A percentile compares a stretch with the other conserved stretches of the same genome.
Conservation (phyloP, 1,140 invertebrate genomes). For the Diprion similis region DNA sequence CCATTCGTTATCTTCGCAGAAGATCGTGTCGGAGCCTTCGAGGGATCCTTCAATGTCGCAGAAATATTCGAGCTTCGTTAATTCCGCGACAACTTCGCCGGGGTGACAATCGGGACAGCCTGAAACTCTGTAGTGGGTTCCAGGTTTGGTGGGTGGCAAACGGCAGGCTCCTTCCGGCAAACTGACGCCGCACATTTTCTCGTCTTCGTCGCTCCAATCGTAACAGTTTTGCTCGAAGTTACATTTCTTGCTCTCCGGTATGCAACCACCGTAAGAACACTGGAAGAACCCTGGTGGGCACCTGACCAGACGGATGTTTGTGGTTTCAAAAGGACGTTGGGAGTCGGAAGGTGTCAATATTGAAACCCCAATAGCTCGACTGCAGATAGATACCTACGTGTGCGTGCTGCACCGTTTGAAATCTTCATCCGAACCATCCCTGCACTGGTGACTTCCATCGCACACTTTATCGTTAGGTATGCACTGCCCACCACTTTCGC, state of each 20-base stretch:
- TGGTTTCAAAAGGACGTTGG: too few relatives aligned
- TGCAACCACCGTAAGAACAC: constrained; percentile 68
- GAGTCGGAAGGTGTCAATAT: too few relatives aligned
- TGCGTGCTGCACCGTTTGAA: constrained; percentile 50
- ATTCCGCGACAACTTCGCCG: constrained; percentile 39
- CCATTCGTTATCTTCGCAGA: constrained; percentile 43
- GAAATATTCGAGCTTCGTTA: constrained; percentile 39
- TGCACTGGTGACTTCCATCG: constrained; percentile 71
- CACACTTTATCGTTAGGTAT: constrained; percentile 65
- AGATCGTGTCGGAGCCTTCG: constrained; percentile 38
- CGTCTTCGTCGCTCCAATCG: constrained; percentile 65
- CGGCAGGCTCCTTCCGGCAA: constrained; percentile 42
- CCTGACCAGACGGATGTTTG: constrained; percentile 10
- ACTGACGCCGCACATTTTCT: constrained; percentile 31
- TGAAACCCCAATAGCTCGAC: too few relatives aligned
- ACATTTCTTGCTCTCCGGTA: constrained; percentile 34
- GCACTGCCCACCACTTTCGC: constrained; percentile 60
- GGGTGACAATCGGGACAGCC: constrained; percentile 39
- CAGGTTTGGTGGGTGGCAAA: constrained; percentile 36
- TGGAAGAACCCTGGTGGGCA: constrained; percentile 55
- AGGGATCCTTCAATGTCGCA: constrained; percentile 35
- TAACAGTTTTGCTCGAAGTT: constrained; percentile 58
- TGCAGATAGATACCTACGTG: constrained; percentile 24
- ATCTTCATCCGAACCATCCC: constrained; percentile 74
- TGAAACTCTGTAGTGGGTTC: constrained; percentile 33